phyloP scores from a whole-genome alignment of 2,113 vertebrate genomes.

The Phainopepla nitens region DNA sequence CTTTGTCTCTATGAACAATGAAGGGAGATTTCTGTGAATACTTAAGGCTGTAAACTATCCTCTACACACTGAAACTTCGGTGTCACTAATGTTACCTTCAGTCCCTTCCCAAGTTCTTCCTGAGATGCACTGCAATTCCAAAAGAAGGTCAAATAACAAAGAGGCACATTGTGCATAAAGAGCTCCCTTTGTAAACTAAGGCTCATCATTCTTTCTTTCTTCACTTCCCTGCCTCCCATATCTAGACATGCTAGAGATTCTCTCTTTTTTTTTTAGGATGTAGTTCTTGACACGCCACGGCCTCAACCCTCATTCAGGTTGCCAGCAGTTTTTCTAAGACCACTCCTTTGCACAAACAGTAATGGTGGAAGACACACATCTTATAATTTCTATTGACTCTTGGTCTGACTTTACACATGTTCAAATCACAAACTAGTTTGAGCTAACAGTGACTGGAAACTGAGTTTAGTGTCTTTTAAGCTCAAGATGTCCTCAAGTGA shows the following conservation, averaged over 20 bases:
- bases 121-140: background rate
- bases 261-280: background rate
- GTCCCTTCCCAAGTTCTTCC: background rate
- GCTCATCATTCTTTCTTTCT: background rate
- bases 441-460: background rate
- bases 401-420: background rate
- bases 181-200: background rate
- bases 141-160: background rate
- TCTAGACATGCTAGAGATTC: background rate
- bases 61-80: background rate
- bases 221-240: background rate
- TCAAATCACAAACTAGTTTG: background rate
- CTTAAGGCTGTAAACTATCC: background rate
- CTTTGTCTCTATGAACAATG: background rate
- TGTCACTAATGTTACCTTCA: background rate
- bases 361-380: background rate
- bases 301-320: background rate
- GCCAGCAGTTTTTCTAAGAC: background rate
- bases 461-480: background rate
- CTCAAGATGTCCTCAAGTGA: background rate
- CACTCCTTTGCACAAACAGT: background rate
- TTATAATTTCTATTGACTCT: background rate
- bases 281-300: background rate
- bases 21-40: background rate
- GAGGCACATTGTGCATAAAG: background rate